Conservation (phyloP, 2,888 invertebrate genomes). For the Hypomecis punctinalis region DNA sequence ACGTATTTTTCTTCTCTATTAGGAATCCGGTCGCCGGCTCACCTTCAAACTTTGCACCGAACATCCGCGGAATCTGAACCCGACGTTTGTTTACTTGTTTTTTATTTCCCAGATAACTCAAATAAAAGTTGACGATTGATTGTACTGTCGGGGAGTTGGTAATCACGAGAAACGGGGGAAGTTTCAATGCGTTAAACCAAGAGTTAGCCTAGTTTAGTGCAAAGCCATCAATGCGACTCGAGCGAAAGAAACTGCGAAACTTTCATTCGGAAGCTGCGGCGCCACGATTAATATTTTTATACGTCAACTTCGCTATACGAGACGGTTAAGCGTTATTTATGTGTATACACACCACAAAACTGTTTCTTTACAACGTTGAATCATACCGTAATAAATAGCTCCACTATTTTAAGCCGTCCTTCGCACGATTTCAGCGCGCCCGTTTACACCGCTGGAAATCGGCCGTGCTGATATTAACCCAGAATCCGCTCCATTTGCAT, state of each 20-base stretch:
- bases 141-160: slow-evolving; percentile 72
- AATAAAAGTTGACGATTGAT: slow-evolving; percentile 84
- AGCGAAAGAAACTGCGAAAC: slow-evolving; percentile 55
- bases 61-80: slow-evolving; percentile 70
- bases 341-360: slow-evolving; percentile 49
- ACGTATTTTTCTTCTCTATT: slow-evolving; percentile 85
- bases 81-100: slow-evolving; percentile 75
- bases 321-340: slow-evolving; percentile 55
- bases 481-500: slow-evolving; percentile 63
- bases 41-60: slow-evolving; percentile 78
- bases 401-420: slow-evolving; percentile 79
- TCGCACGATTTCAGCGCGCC: slow-evolving; percentile 72
- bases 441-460: slow-evolving; percentile 74
- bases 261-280: slow-evolving; percentile 58
- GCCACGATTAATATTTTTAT: slow-evolving; percentile 55
- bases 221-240: slow-evolving; percentile 54
- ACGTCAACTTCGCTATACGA: slow-evolving; percentile 49
- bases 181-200: slow-evolving; percentile 66
- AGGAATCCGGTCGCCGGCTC: slow-evolving; percentile 78
- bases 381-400: slow-evolving; percentile 74
- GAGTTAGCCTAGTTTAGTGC: slow-evolving; percentile 61
- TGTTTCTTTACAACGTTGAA: slow-evolving; percentile 63
- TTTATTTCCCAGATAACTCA: slow-evolving; percentile 79
- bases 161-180: slow-evolving; percentile 65
- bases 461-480: slow-evolving; percentile 68